Base-by-base conservation (phyloP, 2,797 vertebrate species). In the Thunnus albacares region DNA sequence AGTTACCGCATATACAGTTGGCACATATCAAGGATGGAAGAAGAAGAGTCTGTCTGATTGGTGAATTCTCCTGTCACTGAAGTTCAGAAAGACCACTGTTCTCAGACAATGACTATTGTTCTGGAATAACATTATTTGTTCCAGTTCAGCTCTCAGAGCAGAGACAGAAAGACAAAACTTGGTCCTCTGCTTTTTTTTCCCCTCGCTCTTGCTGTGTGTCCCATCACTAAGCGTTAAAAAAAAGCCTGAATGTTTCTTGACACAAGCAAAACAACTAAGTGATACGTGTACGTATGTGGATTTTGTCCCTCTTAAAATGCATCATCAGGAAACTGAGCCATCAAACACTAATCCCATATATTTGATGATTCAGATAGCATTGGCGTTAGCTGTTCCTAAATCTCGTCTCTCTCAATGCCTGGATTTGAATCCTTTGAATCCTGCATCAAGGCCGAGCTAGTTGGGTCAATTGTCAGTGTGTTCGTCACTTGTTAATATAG, bases 381-480 rank as follows among this genome's bases (percentile, higher is more conserved):
- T 86, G 81, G 75, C 13, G 69, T 90, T 88, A 76, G 85, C 75
- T 80, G 77, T 82, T 88, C 65, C 84, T 87, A 87, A 90, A 90
- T 91, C 83, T 90, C 84, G 75, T 77, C 79, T 79, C 77, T 65
- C 67, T 86, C 84, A 87, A 90, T 78, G 84, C 63, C 78, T 89
- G 81, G 55, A 80, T 86, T 91, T 87, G 72, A 87, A 81, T 86
- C 77, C 57, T 84, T 90, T 89, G 91, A 91, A 93, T 90, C 75
- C 84, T 77, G 49, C 74, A 91, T 83, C 80, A 69, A 80, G 81
- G 64, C 78, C 83, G 78, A 81, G 72, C 71, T 75, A 73, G 80
- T 84, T 84, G 71, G 70, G 73, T 90, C 77, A 86, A 59, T 68
- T 82, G 77, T 85, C 84, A 83, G 83, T 79, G 64, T 69, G 61